phyloP scores from a whole-genome alignment of 2,113 vertebrate species.

The Amphiprion ocellaris region DNA sequence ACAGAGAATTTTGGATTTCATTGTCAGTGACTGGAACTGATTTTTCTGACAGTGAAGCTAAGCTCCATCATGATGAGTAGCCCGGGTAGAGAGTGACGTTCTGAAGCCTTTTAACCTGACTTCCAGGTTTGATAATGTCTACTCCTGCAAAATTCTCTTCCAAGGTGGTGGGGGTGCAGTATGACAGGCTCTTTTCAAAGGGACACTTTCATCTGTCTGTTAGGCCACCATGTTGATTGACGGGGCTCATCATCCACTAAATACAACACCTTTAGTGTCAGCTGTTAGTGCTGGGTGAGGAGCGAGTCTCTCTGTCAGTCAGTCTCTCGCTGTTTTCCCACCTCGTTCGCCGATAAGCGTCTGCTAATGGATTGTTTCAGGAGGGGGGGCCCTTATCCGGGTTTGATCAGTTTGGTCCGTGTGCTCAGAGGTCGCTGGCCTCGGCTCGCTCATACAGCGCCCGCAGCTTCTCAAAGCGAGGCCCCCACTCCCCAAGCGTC shows the following conservation, averaged over 20 bases:
- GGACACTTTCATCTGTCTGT: slow-evolving; percentile 57
- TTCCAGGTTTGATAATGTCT: slow-evolving; percentile 62
- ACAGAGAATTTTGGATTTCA: slow-evolving; percentile 39
- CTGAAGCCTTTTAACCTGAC: slow-evolving; percentile 47
- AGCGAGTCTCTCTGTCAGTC: slow-evolving; percentile 33
- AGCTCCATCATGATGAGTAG: slow-evolving; percentile 63
- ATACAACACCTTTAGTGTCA: slow-evolving; percentile 37
- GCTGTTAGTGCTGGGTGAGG: slow-evolving; percentile 21
- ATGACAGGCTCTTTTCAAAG: slow-evolving; percentile 17
- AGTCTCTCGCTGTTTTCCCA: not conserved
- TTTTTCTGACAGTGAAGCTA: slow-evolving; percentile 63
- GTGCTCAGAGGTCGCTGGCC: slow-evolving; percentile 81
- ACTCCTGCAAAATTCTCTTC: slow-evolving; percentile 49
- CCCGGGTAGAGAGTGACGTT: slow-evolving; percentile 30
- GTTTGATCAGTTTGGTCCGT: slow-evolving; percentile 27
- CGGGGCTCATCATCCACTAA: slow-evolving; percentile 62
- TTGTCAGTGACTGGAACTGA: slow-evolving; percentile 38
- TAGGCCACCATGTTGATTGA: slow-evolving; percentile 59
- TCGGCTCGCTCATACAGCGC: slow-evolving; percentile 86
- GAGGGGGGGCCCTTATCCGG: not conserved
- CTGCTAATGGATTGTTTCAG: slow-evolving; percentile 40
- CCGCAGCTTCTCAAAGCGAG: slow-evolving; percentile 88
- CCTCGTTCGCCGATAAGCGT: slow-evolving; percentile 4
- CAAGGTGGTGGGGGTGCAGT: slow-evolving; percentile 33
- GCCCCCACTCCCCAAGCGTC: slow-evolving; percentile 88